phyloP scores from a whole-genome alignment of 2,113 vertebrate species.

The Aldabrachelys gigantea region DNA sequence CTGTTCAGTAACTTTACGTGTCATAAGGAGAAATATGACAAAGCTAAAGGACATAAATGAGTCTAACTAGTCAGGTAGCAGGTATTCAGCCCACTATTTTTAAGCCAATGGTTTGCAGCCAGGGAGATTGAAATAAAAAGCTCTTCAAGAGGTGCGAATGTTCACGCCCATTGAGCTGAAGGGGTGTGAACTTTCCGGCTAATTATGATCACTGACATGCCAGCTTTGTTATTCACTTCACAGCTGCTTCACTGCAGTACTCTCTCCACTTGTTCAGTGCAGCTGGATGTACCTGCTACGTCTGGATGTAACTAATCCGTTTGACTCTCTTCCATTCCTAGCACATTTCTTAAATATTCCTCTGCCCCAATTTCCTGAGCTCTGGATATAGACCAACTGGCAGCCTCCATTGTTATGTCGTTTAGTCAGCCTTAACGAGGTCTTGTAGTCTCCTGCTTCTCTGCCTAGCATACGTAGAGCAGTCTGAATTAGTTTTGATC shows the following conservation, averaged over 20 bases:
- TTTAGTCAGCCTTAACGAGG: background rate
- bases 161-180: background rate
- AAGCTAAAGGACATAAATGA: background rate
- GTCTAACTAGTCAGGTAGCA: background rate
- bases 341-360: background rate
- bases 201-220: background rate
- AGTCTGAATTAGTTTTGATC: background rate
- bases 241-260: background rate
- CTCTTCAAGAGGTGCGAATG: background rate
- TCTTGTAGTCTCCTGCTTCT: background rate
- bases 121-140: background rate
- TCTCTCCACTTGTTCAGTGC: background rate
- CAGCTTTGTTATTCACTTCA: background rate
- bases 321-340: background rate
- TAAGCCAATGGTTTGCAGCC: background rate
- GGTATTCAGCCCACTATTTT: background rate
- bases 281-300: background rate
- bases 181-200: background rate
- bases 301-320: background rate
- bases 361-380: background rate
- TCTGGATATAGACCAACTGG: background rate
- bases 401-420: background rate
- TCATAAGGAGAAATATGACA: background rate
- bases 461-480: background rate
- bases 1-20: rapidly evolving